Evolutionary conservation across 2,113 vertebrate genomes (phyloP), one percentile per base, ranked within the genome.

Genomic region (Ranitomeya variabilis): DNA sequence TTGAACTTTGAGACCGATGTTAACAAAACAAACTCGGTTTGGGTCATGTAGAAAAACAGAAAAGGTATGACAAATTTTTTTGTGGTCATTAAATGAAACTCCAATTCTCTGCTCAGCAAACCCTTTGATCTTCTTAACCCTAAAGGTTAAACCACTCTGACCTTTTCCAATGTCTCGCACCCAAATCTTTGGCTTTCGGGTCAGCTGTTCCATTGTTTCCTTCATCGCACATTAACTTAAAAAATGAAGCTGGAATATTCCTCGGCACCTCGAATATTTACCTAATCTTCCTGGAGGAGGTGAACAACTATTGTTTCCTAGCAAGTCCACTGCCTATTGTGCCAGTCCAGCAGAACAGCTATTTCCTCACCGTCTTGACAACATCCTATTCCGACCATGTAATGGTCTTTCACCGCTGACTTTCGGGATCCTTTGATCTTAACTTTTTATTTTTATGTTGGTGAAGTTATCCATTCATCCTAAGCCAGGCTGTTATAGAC

Each of bases 111-210:
- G 91, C 91, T 94, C 92, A 91, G 91, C 76, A 84, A 92, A 91
- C 90, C 67, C 94, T 96, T 96, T 95, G 94, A 96, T 96, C 93
- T 95, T 89, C 93, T 94, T 94, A 94, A 95, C 95, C 94, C 92
- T 89, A 93, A 92, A 94, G 96, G 94, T 95, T 93, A 95, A 93
- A 92, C 91, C 62, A 89, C 86, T 89, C 92, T 95, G 95, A 96
- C 95, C 95, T 90, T 90, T 51, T 88, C 92, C 90, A 2, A 92
- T 93, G 92, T 94, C 93, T 89, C 89, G 78, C 92, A 92, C 90
- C 37, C 90, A 92, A 91, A 91, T 92, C 92, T 85, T 83, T 90
- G 85, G 51, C 0, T 89, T 91, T 94, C 89, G 93, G 94, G 94
- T 95, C 94, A 93, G 92, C 87, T 93, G 91, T 92, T 86, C 92